These are phyloP conservation scores for Hololepta plana DNA, from an alignment of 2,888 invertebrate species.

Conservation along the genomic window DNA sequence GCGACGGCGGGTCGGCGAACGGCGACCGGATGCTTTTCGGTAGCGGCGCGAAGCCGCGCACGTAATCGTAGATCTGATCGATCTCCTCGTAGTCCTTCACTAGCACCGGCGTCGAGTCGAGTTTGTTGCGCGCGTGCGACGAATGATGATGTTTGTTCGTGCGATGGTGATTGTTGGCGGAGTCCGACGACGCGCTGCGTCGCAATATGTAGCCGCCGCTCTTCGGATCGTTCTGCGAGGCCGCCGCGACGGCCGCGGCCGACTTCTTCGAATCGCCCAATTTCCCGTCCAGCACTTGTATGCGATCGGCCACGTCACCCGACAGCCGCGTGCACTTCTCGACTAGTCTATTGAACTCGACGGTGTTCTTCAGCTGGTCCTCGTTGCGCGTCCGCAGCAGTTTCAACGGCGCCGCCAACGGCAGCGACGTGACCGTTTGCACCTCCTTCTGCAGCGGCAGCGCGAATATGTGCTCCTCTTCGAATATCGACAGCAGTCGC, in stretches of 20 bases:
- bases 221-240: conserved; percentile 28
- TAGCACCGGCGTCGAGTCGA: conserved; percentile 36
- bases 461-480: conserved; percentile 74
- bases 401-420: conserved; percentile 71
- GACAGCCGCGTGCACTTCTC: conserved; percentile 60
- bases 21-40: conserved; percentile 62
- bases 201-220: conserved; percentile 54
- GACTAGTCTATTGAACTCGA: conserved; percentile 47
- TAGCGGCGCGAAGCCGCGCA: conserved; percentile 78
- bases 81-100: conserved; percentile 87
- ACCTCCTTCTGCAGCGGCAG: conserved; percentile 66
- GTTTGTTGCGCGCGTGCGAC: conserved; percentile 32
- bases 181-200: conserved; percentile 62
- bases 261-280: conserved; percentile 40
- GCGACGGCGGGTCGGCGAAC: conserved; percentile 32
- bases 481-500: conserved; percentile 64
- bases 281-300: conserved; percentile 63
- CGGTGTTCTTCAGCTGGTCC: conserved; percentile 53
- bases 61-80: conserved; percentile 92
- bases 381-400: conserved; percentile 68
- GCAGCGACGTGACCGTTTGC: conserved; percentile 62
- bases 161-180: conserved; percentile 35
- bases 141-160: conserved; percentile 19
- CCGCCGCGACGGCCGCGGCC: conserved; percentile 22
- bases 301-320: conserved; percentile 59